Evolutionary conservation across 2,113 vertebrate genomes (phyloP).

Genomic region (Lepisosteus osseus): DNA sequence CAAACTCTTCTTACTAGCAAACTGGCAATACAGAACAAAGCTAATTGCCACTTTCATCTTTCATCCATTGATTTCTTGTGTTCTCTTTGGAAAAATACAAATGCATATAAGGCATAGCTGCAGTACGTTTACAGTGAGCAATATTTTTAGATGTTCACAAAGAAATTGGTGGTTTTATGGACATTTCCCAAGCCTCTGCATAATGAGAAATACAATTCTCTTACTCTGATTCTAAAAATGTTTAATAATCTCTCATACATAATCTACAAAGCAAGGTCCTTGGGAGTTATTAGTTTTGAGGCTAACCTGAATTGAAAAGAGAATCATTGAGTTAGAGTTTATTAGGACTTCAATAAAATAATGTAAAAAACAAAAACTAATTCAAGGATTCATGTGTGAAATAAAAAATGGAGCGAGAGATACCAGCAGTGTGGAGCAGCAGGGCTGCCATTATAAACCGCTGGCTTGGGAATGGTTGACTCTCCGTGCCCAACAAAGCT

Average conservation of each 20-base stretch:
- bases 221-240: neutral
- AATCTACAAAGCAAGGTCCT: slow-evolving; percentile 53
- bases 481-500: neutral
- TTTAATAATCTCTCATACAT: neutral
- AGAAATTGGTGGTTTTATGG: slow-evolving; percentile 17
- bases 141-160: neutral
- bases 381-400: slow-evolving; percentile 51
- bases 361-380: slow-evolving; percentile 60
- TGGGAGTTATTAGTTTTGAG: slow-evolving; percentile 76
- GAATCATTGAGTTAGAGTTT: slow-evolving; percentile 80
- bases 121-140: no score
- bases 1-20: no score
- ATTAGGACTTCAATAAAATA: slow-evolving; percentile 76
- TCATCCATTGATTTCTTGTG: no score
- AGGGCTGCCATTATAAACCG: no score
- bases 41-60: no score
- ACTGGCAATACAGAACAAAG: no score
- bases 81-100: no score
- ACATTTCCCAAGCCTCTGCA: slow-evolving; percentile 8
- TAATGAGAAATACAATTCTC: neutral
- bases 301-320: slow-evolving; percentile 78
- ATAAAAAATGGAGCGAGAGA: neutral
- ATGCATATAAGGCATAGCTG: no score
- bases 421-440: no score
- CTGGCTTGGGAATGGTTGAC: no score